Conservation (phyloP, 2,888 invertebrate species). For the Ochropleura plecta region DNA sequence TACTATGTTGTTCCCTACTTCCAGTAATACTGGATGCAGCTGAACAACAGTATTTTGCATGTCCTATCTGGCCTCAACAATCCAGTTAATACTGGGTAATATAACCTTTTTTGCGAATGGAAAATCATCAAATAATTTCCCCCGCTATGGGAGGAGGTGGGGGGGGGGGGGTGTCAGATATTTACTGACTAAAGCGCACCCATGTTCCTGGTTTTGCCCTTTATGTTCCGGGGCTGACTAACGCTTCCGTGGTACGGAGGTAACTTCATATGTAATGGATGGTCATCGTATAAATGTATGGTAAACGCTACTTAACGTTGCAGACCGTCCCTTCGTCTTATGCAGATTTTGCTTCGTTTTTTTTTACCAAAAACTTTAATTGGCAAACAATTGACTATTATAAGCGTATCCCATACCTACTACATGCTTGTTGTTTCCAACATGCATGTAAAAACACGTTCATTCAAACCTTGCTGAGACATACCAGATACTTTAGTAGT, state of each 20-base stretch:
- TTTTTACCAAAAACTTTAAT: background rate
- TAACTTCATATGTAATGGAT: background rate
- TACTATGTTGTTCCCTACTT: background rate
- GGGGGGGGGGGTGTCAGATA: too few species aligned
- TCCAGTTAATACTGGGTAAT: background rate
- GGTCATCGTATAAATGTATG: background rate
- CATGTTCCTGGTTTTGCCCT: too few species aligned
- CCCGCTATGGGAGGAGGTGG: too few species aligned
- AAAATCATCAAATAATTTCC: too few species aligned
- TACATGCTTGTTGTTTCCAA: background rate
- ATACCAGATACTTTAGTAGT: conserved; percentile 19
- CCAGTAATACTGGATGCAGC: background rate
- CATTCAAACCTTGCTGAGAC: conserved; percentile 1
- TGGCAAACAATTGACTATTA: background rate
- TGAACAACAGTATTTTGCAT: background rate
- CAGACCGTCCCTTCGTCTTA: too few species aligned
- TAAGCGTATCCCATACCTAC: background rate
- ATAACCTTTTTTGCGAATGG: too few species aligned
- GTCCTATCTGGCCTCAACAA: background rate
- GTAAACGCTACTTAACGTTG: background rate
- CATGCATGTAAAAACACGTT: conserved; percentile 1
- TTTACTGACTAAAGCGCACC: too few species aligned
- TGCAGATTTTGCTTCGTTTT: too few species aligned
- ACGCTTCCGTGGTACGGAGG: background rate
- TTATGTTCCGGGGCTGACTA: background rate